Evolutionary conservation across 2,888 invertebrate genomes (phyloP).

Genomic region (Coenonympha arcania): DNA sequence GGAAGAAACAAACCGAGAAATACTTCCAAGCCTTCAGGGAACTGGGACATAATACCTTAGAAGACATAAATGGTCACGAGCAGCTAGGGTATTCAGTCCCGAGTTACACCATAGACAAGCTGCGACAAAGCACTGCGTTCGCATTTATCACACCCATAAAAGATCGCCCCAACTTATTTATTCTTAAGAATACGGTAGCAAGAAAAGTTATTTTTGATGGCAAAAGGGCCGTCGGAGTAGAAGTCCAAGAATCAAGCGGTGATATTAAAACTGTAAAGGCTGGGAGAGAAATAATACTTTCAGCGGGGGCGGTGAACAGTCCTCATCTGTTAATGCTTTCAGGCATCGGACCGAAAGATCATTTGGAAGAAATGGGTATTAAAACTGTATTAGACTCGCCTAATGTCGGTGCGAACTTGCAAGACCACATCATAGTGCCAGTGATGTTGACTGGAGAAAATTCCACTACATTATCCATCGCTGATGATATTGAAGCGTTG

Average conservation of each 20-base stretch:
- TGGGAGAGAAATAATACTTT: constrained; percentile 44
- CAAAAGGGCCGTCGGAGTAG: constrained; percentile 38
- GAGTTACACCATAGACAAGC: constrained; percentile 33
- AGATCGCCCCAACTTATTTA: constrained; percentile 39
- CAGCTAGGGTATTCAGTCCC: constrained; percentile 41
- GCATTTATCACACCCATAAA: constrained; percentile 40
- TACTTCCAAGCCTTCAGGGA: constrained; percentile 40
- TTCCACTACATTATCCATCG: constrained; percentile 20
- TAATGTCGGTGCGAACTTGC: constrained; percentile 45
- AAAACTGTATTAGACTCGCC: constrained; percentile 36
- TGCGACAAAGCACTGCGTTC: constrained; percentile 37
- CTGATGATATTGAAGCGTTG: constrained; percentile 34
- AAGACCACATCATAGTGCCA: constrained; percentile 44
- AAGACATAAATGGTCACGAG: constrained; percentile 39
- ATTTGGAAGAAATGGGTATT: constrained; percentile 39
- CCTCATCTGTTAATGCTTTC: constrained; percentile 52
- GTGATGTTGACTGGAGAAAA: constrained; percentile 34
- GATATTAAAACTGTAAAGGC: constrained; percentile 27
- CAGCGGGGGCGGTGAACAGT: constrained; percentile 45
- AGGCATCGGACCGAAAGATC: constrained; percentile 45
- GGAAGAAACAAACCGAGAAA: constrained; percentile 50
- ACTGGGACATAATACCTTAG: constrained; percentile 37
- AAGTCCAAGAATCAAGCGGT: constrained; percentile 33
- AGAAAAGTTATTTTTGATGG: constrained; percentile 40
- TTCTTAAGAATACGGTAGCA: constrained; percentile 41